Conservation (phyloP, 2,888 invertebrate species). For the Eupithecia subfuscata region DNA sequence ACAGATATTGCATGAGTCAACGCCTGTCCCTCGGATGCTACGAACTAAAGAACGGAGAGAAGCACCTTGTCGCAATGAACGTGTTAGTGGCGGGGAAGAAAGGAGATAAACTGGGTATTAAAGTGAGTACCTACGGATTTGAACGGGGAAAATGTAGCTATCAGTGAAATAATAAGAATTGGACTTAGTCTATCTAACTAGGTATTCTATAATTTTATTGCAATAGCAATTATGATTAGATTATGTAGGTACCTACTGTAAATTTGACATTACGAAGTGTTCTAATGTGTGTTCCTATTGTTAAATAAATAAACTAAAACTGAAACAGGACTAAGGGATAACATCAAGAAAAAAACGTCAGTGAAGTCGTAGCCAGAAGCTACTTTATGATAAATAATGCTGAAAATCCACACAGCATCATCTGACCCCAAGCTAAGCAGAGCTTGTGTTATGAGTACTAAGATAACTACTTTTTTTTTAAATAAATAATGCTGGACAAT, state of each 20-base stretch:
- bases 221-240: background rate
- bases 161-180: background rate
- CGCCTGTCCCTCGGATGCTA: slow-evolving; percentile 9
- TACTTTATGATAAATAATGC: background rate
- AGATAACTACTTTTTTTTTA: no score
- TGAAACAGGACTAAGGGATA: no score
- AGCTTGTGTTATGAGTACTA: no score
- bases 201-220: background rate
- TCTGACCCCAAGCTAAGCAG: no score
- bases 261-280: no score
- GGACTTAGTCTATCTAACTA: background rate
- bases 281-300: no score
- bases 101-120: background rate
- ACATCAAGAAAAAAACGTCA: no score
- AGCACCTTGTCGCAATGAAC: slow-evolving; percentile 1
- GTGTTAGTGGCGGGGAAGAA: slow-evolving; percentile 2
- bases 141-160: background rate
- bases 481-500: no score
- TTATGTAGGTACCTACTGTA: no score
- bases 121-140: background rate
- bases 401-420: no score
- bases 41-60: background rate
- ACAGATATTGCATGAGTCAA: slow-evolving; percentile 4
- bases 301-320: no score
- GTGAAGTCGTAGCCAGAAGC: background rate